phyloP scores from a whole-genome alignment of 2,113 vertebrate genomes.

The Elephantulus edwardii region DNA sequence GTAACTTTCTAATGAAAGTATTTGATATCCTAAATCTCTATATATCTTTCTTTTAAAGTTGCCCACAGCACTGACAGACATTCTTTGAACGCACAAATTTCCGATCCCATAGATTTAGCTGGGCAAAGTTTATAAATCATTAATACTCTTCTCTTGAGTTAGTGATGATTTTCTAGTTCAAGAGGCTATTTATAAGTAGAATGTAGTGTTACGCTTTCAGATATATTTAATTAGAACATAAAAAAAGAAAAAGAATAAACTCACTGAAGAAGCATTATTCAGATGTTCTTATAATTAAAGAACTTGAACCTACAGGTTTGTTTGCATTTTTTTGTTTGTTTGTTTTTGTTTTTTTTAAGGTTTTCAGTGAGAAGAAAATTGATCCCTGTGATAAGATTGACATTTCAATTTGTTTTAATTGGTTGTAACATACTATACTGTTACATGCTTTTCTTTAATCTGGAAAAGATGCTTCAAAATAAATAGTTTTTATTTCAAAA shows the following conservation, averaged over 20 bases:
- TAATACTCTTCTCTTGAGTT: slow-evolving; percentile 35
- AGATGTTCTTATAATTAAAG: slow-evolving; percentile 62
- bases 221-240: slow-evolving; percentile 24
- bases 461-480: slow-evolving; percentile 4
- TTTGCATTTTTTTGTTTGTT: too few relatives aligned
- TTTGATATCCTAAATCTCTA: slow-evolving; percentile 16
- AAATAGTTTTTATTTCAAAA: not conserved
- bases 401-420: slow-evolving; percentile 37
- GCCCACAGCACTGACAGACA: slow-evolving; percentile 35
- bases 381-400: not conserved
- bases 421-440: slow-evolving; percentile 1
- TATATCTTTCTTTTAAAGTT: not conserved
- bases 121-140: slow-evolving; percentile 23
- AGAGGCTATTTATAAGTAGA: slow-evolving; percentile 21
- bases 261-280: slow-evolving; percentile 29
- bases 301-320: slow-evolving; percentile 23
- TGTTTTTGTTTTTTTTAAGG: too few relatives aligned
- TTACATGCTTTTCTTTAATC: slow-evolving; percentile 18
- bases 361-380: slow-evolving; percentile 32
- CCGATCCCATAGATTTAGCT: slow-evolving; percentile 16
- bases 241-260: slow-evolving; percentile 31
- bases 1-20: slow-evolving; percentile 44
- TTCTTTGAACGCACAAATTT: slow-evolving; percentile 38
- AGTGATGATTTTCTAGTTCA: slow-evolving; percentile 45
- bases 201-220: slow-evolving; percentile 25